Evolutionary conservation across 2,113 vertebrate species (phyloP), one percentile per base, ranked within the genome.

Genomic region (Chaetodon auriga): DNA sequence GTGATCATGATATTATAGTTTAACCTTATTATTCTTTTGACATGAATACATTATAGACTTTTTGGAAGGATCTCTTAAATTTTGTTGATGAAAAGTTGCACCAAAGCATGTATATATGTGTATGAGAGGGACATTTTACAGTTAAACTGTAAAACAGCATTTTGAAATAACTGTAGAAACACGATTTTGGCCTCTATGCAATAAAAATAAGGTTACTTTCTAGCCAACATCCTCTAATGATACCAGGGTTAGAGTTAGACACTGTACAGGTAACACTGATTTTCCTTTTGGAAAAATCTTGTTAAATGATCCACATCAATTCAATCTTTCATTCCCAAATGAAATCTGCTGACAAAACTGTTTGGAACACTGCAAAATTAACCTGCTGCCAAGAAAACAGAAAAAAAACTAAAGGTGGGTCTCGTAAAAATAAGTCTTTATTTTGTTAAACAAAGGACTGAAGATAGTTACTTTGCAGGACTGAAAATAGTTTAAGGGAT

Each of bases 361-460:
- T 23, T 43, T 45, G 14, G 5, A 53, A 71, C 68, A 53, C 6
- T 8, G 21, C 1, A 48, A 30, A 63, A 12, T 30, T 38, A 55
- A 68, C 3, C 51, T 6, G 19, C 16, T 30, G 4, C 13, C 43
- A 0, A 68, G 8, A 4, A 49, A 65, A 57, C 3, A 0, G 36
- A 55, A 30, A 48, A 30, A 48, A 51, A 30, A 54, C 78, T 69
- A 36, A 72, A 21, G 10, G 15, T 11, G 11, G 18, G 18, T 80
- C 64, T 93, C 88, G 93, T 90, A 93, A 95, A 95, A 95, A 95
- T 94, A 95, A 90, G 87, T 92, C 88, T 96, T 95, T 96, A 96
- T 95, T 96, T 89, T 89, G 87, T 92, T 93, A 92, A 92, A 94
- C 91, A 93, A 92, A 91, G 79, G 83, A 92, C 83, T 90, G 85